phyloP scores from a whole-genome alignment of 2,888 invertebrate species.

The Zele albiditarsus region DNA sequence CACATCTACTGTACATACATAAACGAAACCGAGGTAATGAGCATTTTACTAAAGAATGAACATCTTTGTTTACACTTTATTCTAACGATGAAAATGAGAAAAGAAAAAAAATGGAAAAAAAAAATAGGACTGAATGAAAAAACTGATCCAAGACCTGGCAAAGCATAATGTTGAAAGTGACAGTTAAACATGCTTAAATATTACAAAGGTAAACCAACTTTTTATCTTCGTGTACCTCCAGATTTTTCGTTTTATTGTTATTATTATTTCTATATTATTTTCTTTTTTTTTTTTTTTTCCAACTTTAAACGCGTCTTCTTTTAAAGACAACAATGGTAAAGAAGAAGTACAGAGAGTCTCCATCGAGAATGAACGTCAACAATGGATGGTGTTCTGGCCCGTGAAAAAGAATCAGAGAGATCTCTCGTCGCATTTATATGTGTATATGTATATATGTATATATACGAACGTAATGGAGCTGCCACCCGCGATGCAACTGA shows the following conservation, averaged over 20 bases:
- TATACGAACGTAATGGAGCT: constrained; percentile 34
- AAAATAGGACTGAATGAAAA: not conserved
- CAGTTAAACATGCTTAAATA: constrained; percentile 4
- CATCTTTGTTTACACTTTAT: constrained; percentile 30
- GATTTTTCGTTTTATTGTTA: constrained; percentile 16
- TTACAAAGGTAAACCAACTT: constrained; percentile 17
- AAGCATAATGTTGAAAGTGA: not conserved
- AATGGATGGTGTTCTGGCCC: constrained; percentile 48
- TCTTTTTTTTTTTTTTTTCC: constrained; percentile 41
- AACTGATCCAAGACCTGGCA: not conserved
- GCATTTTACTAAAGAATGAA: constrained; percentile 38
- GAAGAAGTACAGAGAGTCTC: constrained; percentile 39
- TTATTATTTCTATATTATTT: not conserved
- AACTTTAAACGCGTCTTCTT: constrained; percentile 41
- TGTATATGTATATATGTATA: not conserved
- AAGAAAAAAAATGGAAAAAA: not conserved
- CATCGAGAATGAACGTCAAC: constrained; percentile 48
- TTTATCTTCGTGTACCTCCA: constrained; percentile 20
- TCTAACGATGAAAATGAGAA: not conserved
- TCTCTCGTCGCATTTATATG: constrained; percentile 15
- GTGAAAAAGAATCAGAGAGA: constrained; percentile 26
- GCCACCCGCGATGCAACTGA: constrained; percentile 61
- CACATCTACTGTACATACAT: not conserved
- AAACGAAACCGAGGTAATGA: constrained; percentile 27
- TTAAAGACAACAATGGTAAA: constrained; percentile 56